Conservation (phyloP, 1,140 invertebrate species). For the Caenorhabditis elegans region DNA sequence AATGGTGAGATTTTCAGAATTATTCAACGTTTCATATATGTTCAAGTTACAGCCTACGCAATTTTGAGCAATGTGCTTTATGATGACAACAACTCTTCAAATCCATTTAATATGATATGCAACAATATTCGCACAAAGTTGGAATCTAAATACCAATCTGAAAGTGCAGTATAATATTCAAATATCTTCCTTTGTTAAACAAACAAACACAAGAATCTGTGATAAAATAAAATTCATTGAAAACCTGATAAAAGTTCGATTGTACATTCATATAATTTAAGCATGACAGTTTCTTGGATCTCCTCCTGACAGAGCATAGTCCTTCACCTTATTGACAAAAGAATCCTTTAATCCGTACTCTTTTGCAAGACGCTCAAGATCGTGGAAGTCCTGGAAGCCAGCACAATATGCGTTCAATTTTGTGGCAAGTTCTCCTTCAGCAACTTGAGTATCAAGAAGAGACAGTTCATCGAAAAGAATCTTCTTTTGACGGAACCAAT, state of each 20-base stretch:
- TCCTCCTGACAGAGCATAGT: slow-evolving; percentile 59
- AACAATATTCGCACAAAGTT: slow-evolving; percentile 45
- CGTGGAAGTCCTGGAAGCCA: slow-evolving; percentile 55
- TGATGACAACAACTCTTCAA: slow-evolving; percentile 38
- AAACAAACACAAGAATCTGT: slow-evolving; percentile 4
- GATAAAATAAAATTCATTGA: not conserved
- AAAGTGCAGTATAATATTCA: slow-evolving; percentile 45
- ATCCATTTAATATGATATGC: slow-evolving; percentile 50
- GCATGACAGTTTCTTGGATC: slow-evolving; percentile 60
- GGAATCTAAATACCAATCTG: slow-evolving; percentile 47
- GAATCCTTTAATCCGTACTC: slow-evolving; percentile 53
- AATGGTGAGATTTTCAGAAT: slow-evolving; percentile 31
- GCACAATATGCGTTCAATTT: slow-evolving; percentile 54
- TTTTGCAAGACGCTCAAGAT: slow-evolving; percentile 52
- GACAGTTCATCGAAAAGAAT: slow-evolving; percentile 55
- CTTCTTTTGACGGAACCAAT: slow-evolving; percentile 60
- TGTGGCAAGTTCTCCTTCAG: slow-evolving; percentile 55
- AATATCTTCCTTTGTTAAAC: not conserved
- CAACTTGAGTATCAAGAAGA: slow-evolving; percentile 56
- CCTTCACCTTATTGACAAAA: slow-evolving; percentile 50
- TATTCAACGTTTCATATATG: not conserved
- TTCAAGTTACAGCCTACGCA: slow-evolving; percentile 39
- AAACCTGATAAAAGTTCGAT: too few species aligned
- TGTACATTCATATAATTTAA: not conserved
- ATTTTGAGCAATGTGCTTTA: slow-evolving; percentile 45